Evolutionary conservation across 2,113 vertebrate genomes (phyloP).

Genomic region (Hippolais icterina): DNA sequence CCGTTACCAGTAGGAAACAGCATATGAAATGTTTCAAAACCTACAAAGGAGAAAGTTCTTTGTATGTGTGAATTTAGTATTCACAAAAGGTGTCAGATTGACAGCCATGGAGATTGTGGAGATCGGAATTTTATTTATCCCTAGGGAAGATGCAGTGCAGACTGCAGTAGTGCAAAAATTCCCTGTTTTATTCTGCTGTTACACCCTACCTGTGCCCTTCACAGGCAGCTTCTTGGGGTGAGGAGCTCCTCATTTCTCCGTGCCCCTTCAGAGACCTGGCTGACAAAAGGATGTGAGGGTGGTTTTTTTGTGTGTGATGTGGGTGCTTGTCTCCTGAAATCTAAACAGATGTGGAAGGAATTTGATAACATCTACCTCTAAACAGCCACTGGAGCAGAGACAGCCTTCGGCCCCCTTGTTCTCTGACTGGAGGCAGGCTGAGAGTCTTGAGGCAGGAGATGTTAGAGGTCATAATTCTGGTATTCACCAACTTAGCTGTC

Average conservation of each 20-base stretch:
- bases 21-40: constrained; percentile 19
- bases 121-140: constrained; percentile 50
- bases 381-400: neutral
- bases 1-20: constrained; percentile 34
- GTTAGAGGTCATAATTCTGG: neutral
- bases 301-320: neutral
- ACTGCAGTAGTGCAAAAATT: neutral
- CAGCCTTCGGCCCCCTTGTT: neutral
- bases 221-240: neutral
- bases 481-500: neutral
- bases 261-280: neutral
- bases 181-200: neutral
- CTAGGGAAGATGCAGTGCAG: constrained; percentile 22
- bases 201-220: neutral
- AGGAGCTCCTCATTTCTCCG: neutral
- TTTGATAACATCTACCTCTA: neutral
- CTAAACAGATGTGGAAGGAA: neutral
- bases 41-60: constrained; percentile 63
- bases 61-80: constrained; percentile 56
- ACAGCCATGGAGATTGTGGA: constrained; percentile 40
- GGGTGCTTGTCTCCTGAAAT: constrained; percentile 7
- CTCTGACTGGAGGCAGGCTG: neutral
- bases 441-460: neutral
- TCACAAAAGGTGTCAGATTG: constrained; percentile 62
- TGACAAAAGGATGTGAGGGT: neutral